Conservation (phyloP, 2,888 invertebrate genomes). For the Epirrhoe tristata region DNA sequence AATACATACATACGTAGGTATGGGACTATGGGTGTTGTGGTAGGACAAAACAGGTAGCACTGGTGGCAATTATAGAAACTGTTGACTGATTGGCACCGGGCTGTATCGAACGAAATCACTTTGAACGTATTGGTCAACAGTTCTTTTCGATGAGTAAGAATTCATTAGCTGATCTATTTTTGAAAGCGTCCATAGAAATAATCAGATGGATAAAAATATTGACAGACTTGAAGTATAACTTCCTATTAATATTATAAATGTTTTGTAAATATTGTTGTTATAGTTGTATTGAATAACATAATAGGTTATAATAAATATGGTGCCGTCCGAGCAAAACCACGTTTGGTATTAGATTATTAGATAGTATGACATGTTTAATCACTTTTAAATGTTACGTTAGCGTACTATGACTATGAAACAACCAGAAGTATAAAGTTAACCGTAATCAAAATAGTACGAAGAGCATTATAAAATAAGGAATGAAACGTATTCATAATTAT, state of each 20-base stretch:
- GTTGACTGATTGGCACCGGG: slow-evolving; percentile 17
- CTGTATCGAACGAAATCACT: slow-evolving; percentile 6
- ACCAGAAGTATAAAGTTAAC: background rate
- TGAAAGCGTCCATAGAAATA: background rate
- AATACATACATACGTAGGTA: slow-evolving; percentile 15
- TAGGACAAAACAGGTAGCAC: slow-evolving; percentile 33
- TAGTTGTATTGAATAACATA: too few relatives aligned
- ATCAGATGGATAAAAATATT: background rate
- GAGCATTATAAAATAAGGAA: slow-evolving; percentile 29
- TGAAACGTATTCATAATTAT: slow-evolving; percentile 41
- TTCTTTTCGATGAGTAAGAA: background rate
- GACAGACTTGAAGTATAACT: background rate
- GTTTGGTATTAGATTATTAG: too few relatives aligned
- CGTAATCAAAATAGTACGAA: background rate
- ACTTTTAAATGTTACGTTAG: too few relatives aligned
- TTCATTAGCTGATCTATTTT: background rate
- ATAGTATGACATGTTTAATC: too few relatives aligned
- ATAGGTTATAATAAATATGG: too few relatives aligned
- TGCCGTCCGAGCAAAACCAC: too few relatives aligned
- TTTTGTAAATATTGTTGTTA: too few relatives aligned
- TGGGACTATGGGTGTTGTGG: slow-evolving; percentile 28
- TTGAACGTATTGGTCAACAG: slow-evolving; percentile 10
- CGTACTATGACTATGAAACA: background rate
- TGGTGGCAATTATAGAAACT: slow-evolving; percentile 26
- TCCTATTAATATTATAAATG: background rate